These are phyloP conservation scores for Apis cerana DNA, from an alignment of 1,140 invertebrate genomes.

Conservation along the genomic window DNA sequence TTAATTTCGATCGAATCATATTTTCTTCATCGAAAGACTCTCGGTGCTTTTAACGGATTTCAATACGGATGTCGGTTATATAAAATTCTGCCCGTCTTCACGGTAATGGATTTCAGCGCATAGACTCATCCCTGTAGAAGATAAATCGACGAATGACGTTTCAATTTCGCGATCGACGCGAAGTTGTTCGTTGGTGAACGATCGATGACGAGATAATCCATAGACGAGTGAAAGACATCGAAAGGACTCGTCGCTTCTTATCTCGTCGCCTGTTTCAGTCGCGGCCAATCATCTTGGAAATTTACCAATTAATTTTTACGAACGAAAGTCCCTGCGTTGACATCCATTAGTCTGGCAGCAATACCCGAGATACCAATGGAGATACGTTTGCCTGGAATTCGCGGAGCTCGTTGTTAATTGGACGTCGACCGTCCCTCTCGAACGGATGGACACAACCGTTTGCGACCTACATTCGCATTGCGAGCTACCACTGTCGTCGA, in stretches of 20 bases:
- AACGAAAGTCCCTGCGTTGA: not conserved
- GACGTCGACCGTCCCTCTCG: not conserved
- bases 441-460: not conserved
- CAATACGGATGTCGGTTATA: not conserved
- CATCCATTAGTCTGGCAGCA: not conserved
- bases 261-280: not conserved
- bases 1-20: no score
- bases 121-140: not conserved
- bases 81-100: not conserved
- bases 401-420: slow-evolving; percentile 57
- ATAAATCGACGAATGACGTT: slow-evolving; percentile 23
- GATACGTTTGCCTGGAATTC: slow-evolving; percentile 13
- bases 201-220: not conserved
- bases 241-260: not conserved
- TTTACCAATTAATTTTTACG: not conserved
- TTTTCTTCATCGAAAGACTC: not conserved
- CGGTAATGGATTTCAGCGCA: slow-evolving; percentile 14
- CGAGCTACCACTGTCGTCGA: not conserved
- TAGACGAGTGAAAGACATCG: not conserved
- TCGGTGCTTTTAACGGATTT: slow-evolving; percentile 18
- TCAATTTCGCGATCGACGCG: slow-evolving; percentile 25
- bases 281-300: not conserved
- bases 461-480: slow-evolving; percentile 50
- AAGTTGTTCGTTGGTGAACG: not conserved
- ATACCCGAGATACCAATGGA: not conserved